Evolutionary conservation across 2,888 invertebrate genomes (phyloP), one percentile per base, ranked within the genome.

Genomic region (Rugalucina vietnamica): DNA sequence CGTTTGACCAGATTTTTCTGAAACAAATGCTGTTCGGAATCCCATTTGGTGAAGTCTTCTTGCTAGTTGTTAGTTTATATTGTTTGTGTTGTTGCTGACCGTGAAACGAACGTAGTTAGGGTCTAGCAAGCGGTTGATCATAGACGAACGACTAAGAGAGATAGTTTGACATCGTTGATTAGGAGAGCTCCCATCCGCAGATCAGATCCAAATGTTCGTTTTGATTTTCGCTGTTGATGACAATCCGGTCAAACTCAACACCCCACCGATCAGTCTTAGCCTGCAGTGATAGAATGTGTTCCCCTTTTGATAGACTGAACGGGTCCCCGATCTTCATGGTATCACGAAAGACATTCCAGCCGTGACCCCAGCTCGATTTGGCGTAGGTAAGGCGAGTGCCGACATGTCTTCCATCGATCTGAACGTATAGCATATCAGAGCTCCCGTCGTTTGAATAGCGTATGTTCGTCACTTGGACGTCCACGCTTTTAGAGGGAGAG

Each of bases 321-420:
- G 69, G 18, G 1, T 65, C 69, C 24, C 78, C 78, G 18, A 70
- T 34, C 4, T 43, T 27, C 39, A 50, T 29, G 14, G 27, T 57
- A 27, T 87, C 82, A n/a, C 82, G 69, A 57, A 82, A 87, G 0
- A 87, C 82, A 60, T 87, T 87, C 86, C 86, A 87, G 0, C 84
- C 84, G 36, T 87, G 82, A 0, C 86, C 86, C 57, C 77, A 69
- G 0, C 80, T 82, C 86, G 84, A 87, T 75, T 84, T 87, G 32
- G 84, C 82, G 29, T 50, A 65, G 18, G 84, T 86, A 0, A 34
- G 43, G 71, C 75, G 78, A 21, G n/a, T 34, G 5, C 70, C 70
- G 79, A 84, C 80, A 27, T 43, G 32, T 37, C 57, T 71, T 2
- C 77, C 80, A 37, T 84, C 69, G 32, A 86, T 75, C 21, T 75